Evolutionary conservation across 2,797 vertebrate genomes (phyloP).

Genomic region (Tragopan temminckii): DNA sequence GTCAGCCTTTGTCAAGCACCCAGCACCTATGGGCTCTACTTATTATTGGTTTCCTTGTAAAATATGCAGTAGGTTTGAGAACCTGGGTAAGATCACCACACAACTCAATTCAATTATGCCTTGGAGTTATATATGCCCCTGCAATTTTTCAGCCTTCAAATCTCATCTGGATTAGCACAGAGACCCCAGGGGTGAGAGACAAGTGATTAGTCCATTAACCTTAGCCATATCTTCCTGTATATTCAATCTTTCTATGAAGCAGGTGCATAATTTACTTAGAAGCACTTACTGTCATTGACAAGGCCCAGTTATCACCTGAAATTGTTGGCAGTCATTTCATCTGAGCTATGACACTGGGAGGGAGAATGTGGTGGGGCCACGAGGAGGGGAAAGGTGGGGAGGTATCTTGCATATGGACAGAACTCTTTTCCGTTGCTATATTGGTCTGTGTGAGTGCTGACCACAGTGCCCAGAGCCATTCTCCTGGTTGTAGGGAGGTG

Average conservation of each 20-base stretch:
- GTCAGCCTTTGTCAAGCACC: conserved; percentile 7
- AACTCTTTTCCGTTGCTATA: background rate
- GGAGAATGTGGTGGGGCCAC: background rate
- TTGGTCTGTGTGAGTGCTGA: background rate
- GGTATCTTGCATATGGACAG: background rate
- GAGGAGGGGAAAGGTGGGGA: background rate
- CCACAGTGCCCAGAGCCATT: accelerated
- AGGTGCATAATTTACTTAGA: conserved; percentile 65
- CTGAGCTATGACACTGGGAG: background rate
- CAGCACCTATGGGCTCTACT: conserved; percentile 9
- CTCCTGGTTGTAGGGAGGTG: background rate
- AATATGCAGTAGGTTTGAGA: conserved; percentile 42
- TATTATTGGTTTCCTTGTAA: conserved; percentile 35
- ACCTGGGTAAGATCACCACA: conserved; percentile 34
- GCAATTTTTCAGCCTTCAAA: conserved; percentile 67
- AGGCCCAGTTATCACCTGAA: conserved; percentile 15
- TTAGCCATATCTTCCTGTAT: conserved; percentile 39
- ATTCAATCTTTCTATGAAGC: conserved; percentile 48
- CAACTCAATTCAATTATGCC: conserved; percentile 58
- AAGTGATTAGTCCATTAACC: conserved; percentile 71
- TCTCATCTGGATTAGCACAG: conserved; percentile 49
- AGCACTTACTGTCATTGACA: conserved; percentile 63
- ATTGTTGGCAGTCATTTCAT: conserved; percentile 18
- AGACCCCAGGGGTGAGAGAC: conserved; percentile 67
- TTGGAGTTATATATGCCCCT: conserved; percentile 51